Conservation (phyloP, 2,797 vertebrate species). For the Nyctalus aviator region DNA sequence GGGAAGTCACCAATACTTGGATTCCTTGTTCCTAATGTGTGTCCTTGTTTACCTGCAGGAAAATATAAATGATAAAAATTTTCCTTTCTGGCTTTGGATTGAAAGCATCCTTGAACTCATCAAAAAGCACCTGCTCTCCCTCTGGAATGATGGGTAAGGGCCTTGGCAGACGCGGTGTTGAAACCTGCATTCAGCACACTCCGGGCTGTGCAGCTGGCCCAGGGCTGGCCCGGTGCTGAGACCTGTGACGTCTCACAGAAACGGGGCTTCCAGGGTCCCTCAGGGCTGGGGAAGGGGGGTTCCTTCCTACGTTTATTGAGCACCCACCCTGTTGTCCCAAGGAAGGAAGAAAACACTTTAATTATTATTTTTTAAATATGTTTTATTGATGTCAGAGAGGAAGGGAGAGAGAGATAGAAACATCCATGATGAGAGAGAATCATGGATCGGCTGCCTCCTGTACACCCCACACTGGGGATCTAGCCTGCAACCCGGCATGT, state of each 20-base stretch:
- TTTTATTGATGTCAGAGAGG: too few relatives aligned
- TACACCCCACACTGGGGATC: too few relatives aligned
- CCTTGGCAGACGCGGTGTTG: not conserved
- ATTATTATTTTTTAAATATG: not conserved
- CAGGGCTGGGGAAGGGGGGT: not conserved
- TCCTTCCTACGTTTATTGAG: not conserved
- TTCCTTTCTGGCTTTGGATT: slow-evolving; percentile 98
- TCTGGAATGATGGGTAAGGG: slow-evolving; percentile 98
- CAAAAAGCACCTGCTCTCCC: slow-evolving; percentile 94
- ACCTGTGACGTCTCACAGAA: not conserved
- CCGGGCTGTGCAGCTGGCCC: too few relatives aligned
- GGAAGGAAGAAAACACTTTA: not conserved
- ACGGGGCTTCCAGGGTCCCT: rapidly evolving
- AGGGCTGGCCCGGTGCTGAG: not conserved
- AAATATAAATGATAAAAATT: slow-evolving; percentile 94
- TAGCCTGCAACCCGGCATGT: too few relatives aligned
- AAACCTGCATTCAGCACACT: not conserved
- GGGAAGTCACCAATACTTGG: not conserved
- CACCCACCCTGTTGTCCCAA: not conserved
- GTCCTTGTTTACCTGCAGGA: slow-evolving; percentile 86
- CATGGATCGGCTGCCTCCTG: too few relatives aligned
- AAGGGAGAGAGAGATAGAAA: too few relatives aligned
- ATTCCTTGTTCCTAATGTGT: slow-evolving; percentile 5
- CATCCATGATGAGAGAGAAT: too few relatives aligned
- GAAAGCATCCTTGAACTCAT: slow-evolving; percentile 98